phyloP scores from a whole-genome alignment of 2,888 invertebrate species.

The Tipula confusa region DNA sequence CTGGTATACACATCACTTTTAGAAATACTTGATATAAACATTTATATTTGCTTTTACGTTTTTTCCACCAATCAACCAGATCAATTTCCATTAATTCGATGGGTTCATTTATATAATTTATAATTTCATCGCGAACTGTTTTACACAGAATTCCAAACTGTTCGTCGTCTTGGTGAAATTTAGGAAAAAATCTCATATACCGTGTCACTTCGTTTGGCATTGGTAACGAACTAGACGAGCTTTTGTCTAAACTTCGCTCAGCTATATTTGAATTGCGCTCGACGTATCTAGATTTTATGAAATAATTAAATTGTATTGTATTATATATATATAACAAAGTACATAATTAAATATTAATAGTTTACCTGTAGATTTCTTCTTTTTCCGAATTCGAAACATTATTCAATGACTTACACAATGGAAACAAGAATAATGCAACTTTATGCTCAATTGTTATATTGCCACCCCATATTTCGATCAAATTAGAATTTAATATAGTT shows the following conservation, averaged over 20 bases:
- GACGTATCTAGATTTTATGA: background rate
- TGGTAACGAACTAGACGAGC: background rate
- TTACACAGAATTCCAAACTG: background rate
- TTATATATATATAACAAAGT: too few species aligned
- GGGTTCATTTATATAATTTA: background rate
- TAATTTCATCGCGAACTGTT: background rate
- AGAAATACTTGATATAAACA: background rate
- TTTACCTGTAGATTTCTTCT: background rate
- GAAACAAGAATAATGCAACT: background rate
- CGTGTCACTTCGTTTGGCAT: background rate
- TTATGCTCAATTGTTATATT: slow-evolving; percentile 9
- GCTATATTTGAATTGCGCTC: background rate
- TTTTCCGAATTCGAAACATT: background rate
- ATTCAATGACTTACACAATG: background rate
- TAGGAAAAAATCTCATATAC: background rate
- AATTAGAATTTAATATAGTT: background rate
- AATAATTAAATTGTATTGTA: background rate
- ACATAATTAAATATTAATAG: background rate
- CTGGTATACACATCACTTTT: background rate
- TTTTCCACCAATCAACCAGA: background rate
- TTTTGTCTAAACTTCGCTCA: background rate
- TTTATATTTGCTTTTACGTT: slow-evolving; percentile 14
- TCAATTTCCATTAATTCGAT: background rate
- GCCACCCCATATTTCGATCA: background rate
- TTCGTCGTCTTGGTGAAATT: background rate